Evolutionary conservation across 2,888 invertebrate genomes (phyloP).

Genomic region (Watsonalla binaria): DNA sequence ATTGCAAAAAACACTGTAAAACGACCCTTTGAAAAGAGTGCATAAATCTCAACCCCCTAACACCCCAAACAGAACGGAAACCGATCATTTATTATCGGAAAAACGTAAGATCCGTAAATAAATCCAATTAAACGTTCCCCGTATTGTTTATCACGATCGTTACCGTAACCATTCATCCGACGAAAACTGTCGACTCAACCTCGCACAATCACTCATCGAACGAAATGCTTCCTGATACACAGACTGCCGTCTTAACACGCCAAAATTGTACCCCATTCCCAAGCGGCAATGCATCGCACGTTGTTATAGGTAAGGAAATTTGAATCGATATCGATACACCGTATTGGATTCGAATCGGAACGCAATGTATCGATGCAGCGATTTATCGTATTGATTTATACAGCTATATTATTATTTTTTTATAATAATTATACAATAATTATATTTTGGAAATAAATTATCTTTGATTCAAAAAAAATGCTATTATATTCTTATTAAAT

Average conservation of each 20-base stretch:
- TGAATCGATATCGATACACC: no score
- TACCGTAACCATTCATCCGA: slow-evolving; percentile 39
- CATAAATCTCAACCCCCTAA: background rate
- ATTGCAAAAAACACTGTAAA: no score
- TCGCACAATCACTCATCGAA: slow-evolving; percentile 46
- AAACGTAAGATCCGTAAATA: slow-evolving; percentile 15
- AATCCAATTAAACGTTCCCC: slow-evolving; percentile 42
- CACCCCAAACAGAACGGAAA: background rate
- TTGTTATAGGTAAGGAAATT: background rate
- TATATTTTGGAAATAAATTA: no score
- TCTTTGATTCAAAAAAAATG: no score
- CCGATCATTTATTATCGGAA: background rate
- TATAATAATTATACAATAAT: no score
- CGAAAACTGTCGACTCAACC: slow-evolving; percentile 61
- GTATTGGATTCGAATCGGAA: no score
- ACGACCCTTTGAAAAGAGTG: background rate
- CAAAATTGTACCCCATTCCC: background rate
- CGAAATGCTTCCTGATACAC: slow-evolving; percentile 5
- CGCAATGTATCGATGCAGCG: no score
- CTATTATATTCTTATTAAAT: no score
- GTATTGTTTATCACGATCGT: slow-evolving; percentile 25
- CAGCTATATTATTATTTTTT: no score
- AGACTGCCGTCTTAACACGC: slow-evolving; percentile 8
- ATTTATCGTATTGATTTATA: no score
- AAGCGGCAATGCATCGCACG: background rate